These are phyloP conservation scores for Mythimna loreyi DNA, from an alignment of 2,888 invertebrate genomes.

Conservation along the genomic window DNA sequence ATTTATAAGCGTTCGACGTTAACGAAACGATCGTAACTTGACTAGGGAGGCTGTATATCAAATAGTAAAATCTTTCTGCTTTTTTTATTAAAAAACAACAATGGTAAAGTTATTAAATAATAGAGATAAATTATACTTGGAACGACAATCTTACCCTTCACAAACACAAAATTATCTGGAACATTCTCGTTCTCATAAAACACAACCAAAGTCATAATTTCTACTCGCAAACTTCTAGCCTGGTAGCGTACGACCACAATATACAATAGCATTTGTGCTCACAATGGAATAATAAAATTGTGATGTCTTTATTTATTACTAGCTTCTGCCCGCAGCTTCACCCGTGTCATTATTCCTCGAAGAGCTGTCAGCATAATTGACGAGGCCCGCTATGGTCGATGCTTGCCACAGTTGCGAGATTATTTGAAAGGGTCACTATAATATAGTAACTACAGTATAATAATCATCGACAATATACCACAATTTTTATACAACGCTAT, in stretches of 20 bases:
- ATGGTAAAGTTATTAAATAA: neutral
- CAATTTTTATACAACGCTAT: no score
- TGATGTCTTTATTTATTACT: neutral
- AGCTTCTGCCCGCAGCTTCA: neutral
- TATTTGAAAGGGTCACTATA: no score
- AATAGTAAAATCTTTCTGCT: no score
- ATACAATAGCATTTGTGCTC: constrained; percentile 26
- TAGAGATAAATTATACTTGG: neutral
- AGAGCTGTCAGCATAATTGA: no score
- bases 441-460: no score
- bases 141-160: neutral
- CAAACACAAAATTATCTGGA: neutral
- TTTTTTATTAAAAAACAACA: no score
- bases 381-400: no score
- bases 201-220: constrained; percentile 2
- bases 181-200: neutral
- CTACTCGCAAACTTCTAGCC: constrained; percentile 1
- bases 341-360: neutral
- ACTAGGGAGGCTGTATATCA: no score
- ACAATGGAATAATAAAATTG: constrained; percentile 6
- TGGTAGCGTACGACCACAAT: neutral
- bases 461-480: no score
- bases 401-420: no score
- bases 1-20: no score
- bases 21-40: no score